Percentiles rank a stretch among this genome's conserved stretches.
These are phyloP conservation scores for Agonum fuliginosum DNA, from an alignment of 2,888 invertebrate species.

Conservation along the genomic window DNA sequence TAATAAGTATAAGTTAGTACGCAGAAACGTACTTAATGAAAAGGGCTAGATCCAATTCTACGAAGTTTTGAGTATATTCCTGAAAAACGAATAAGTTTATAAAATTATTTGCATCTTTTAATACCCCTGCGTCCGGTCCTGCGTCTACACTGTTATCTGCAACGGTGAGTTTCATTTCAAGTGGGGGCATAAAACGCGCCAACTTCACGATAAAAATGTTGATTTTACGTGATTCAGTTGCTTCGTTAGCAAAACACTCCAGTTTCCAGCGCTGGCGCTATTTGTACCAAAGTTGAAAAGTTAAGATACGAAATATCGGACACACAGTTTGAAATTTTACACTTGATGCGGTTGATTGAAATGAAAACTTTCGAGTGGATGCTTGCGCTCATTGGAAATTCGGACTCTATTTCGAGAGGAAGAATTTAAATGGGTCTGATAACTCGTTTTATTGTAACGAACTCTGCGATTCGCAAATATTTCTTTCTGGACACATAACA, in stretches of 20 bases:
- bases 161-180: slow-evolving; percentile 9
- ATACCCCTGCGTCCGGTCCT: too few relatives aligned
- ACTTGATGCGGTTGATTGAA: slow-evolving; percentile 14
- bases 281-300: slow-evolving; percentile 12
- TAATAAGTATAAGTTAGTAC: too few relatives aligned
- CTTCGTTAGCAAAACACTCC: slow-evolving; percentile 44
- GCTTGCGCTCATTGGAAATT: slow-evolving; percentile 27
- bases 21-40: too few relatives aligned
- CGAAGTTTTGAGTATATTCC: too few relatives aligned
- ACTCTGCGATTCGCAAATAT: neutral
- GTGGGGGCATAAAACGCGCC: slow-evolving; percentile 12
- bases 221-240: slow-evolving; percentile 42
- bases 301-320: slow-evolving; percentile 43
- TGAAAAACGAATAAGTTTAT: too few relatives aligned
- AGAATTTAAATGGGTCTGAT: slow-evolving; percentile 26
- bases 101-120: too few relatives aligned
- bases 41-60: too few relatives aligned
- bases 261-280: slow-evolving; percentile 27
- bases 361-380: slow-evolving; percentile 41
- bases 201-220: slow-evolving; percentile 45
- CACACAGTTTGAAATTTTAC: slow-evolving; percentile 37
- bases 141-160: slow-evolving; percentile 37
- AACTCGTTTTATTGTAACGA: slow-evolving; percentile 21
- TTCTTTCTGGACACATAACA: neutral
- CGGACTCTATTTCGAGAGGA: slow-evolving; percentile 14